Conservation (phyloP, 2,888 invertebrate species). For the Emmelina monodactyla region DNA sequence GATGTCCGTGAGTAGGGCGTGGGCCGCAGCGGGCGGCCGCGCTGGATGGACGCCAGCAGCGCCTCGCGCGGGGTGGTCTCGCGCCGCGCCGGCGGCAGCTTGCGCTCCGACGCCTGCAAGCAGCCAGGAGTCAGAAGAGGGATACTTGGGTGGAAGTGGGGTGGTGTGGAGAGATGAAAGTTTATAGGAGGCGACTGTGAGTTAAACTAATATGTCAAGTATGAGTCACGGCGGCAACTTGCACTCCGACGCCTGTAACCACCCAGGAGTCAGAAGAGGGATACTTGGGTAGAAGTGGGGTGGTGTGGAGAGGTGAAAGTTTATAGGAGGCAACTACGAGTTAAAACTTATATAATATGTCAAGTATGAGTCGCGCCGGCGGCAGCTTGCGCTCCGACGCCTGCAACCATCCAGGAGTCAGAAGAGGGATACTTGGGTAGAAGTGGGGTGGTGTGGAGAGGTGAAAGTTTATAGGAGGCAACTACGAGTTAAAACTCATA, state of each 20-base stretch:
- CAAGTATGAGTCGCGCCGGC: slow-evolving; percentile 74
- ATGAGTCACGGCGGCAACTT: slow-evolving; percentile 80
- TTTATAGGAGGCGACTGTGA: too few species aligned
- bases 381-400: slow-evolving; percentile 85
- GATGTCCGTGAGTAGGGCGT: slow-evolving; percentile 50
- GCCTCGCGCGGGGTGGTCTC: slow-evolving; percentile 83
- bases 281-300: too few species aligned
- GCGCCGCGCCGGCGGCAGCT: slow-evolving; percentile 77
- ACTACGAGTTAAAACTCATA: too few species aligned
- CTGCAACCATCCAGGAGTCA: slow-evolving; percentile 23
- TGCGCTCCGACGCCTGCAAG: slow-evolving; percentile 77
- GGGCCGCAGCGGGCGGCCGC: slow-evolving; percentile 75
- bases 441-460: too few species aligned
- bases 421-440: too few species aligned
- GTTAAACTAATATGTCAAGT: too few species aligned
- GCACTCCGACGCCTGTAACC: slow-evolving; percentile 75
- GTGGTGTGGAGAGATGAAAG: too few species aligned
- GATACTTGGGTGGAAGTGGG: too few species aligned
- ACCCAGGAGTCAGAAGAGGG: background rate
- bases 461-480: too few species aligned
- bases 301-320: too few species aligned
- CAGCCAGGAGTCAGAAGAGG: background rate
- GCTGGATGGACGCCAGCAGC: slow-evolving; percentile 85
- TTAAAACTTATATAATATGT: too few species aligned
- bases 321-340: too few species aligned